Conservation (phyloP, 2,797 vertebrate genomes). For the Esox lucius region DNA sequence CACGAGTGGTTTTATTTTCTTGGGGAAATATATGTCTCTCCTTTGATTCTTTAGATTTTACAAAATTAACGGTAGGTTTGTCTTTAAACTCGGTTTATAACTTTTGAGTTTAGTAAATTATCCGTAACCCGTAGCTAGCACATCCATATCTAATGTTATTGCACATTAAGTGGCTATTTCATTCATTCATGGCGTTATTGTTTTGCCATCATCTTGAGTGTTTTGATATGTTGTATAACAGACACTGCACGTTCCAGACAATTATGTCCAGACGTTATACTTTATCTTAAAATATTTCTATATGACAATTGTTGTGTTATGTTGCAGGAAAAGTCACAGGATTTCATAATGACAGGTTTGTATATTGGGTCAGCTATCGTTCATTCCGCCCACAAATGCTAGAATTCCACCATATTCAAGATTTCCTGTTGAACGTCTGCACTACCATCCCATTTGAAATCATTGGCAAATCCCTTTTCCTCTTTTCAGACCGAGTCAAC, state of each 20-base stretch:
- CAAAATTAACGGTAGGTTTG: neutral
- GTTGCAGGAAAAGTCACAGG: slow-evolving; percentile 30
- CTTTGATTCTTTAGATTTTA: neutral
- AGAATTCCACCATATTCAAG: neutral
- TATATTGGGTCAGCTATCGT: slow-evolving; percentile 5
- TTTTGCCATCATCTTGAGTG: neutral
- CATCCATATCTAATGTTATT: neutral
- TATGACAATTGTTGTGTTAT: slow-evolving; percentile 7
- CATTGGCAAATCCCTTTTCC: neutral
- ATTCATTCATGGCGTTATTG: neutral
- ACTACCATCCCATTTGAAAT: neutral
- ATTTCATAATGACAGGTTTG: slow-evolving; percentile 72
- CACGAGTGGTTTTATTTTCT: neutral
- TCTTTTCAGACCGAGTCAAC: slow-evolving; percentile 79
- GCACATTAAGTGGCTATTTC: neutral
- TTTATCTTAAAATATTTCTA: neutral
- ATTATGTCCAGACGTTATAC: neutral
- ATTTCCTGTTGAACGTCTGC: no score
- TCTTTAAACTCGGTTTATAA: neutral
- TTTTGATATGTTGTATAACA: neutral
- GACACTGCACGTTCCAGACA: neutral
- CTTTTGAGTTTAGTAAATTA: no score
- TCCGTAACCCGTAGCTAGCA: neutral
- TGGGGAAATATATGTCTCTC: neutral
- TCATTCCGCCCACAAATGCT: neutral